phyloP scores from a whole-genome alignment of 2,797 vertebrate genomes.

The Euphonia xanthogaster region DNA sequence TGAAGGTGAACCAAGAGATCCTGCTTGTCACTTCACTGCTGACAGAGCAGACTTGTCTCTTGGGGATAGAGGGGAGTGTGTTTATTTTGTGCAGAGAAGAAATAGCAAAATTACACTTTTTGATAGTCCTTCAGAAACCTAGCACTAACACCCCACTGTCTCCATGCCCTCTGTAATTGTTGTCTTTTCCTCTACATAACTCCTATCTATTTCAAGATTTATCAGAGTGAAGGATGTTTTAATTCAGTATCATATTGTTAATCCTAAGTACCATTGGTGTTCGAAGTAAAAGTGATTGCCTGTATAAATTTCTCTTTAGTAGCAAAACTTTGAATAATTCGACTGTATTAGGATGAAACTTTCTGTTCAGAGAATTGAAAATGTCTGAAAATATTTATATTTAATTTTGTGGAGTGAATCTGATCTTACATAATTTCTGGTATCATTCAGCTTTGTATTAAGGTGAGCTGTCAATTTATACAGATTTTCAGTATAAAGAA shows the following conservation, averaged over 20 bases:
- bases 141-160: not conserved
- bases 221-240: not conserved
- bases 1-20: not conserved
- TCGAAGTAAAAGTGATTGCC: not conserved
- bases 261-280: not conserved
- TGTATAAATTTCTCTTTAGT: not conserved
- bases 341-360: not conserved
- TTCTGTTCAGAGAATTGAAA: not conserved
- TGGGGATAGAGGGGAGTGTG: rapidly evolving
- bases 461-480: not conserved
- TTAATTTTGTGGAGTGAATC: not conserved
- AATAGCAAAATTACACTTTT: not conserved
- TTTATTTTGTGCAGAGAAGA: not conserved
- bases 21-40: not conserved
- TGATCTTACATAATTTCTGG: not conserved
- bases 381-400: not conserved
- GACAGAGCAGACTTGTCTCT: not conserved
- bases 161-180: not conserved
- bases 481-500: not conserved
- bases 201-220: not conserved
- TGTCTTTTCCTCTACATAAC: not conserved
- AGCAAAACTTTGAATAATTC: not conserved
- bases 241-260: not conserved
- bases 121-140: not conserved
- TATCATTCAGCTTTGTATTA: not conserved